Percentiles rank a stretch among this genome's conserved stretches.
Evolutionary conservation across 2,888 invertebrate species (phyloP).

Genomic region (Ceriagrion tenellum): DNA sequence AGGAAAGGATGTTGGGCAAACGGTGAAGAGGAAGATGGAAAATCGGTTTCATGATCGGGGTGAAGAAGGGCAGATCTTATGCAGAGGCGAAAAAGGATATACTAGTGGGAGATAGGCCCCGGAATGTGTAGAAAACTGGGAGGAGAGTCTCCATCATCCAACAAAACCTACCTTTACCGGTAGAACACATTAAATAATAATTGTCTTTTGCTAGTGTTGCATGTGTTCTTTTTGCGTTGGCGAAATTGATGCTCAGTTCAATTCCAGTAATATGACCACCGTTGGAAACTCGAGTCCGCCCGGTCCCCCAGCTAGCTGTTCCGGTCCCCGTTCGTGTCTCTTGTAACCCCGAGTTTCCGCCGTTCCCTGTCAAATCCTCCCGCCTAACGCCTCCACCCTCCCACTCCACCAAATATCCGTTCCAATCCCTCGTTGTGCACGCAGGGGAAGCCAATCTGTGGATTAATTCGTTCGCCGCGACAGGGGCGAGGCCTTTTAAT

Average conservation of each 20-base stretch:
- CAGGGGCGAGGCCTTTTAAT: conserved; percentile 14
- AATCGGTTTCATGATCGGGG: too few relatives aligned
- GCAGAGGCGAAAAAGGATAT: too few relatives aligned
- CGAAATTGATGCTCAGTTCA: neutral
- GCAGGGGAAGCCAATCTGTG: neutral
- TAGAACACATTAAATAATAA: too few relatives aligned
- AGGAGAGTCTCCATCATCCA: too few relatives aligned
- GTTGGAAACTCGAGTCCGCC: neutral
- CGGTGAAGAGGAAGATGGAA: too few relatives aligned
- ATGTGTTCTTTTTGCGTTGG: neutral
- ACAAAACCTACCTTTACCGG: too few relatives aligned
- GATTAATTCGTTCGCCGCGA: conserved; percentile 13
- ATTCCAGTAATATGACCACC: neutral
- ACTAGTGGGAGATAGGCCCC: too few relatives aligned
- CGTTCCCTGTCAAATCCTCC: neutral
- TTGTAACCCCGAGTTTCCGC: neutral
- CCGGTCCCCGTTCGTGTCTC: neutral
- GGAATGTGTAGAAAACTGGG: too few relatives aligned
- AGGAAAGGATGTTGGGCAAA: too few relatives aligned
- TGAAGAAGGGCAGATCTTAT: too few relatives aligned
- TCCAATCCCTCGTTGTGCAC: neutral
- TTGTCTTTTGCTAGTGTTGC: too few relatives aligned
- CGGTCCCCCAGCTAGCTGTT: neutral
- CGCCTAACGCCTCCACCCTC: neutral
- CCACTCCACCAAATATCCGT: neutral